A percentile compares a stretch with the other conserved stretches of the same genome.
Evolutionary conservation across 2,888 invertebrate species (phyloP).

Genomic region (Lycophotia porphyrea): DNA sequence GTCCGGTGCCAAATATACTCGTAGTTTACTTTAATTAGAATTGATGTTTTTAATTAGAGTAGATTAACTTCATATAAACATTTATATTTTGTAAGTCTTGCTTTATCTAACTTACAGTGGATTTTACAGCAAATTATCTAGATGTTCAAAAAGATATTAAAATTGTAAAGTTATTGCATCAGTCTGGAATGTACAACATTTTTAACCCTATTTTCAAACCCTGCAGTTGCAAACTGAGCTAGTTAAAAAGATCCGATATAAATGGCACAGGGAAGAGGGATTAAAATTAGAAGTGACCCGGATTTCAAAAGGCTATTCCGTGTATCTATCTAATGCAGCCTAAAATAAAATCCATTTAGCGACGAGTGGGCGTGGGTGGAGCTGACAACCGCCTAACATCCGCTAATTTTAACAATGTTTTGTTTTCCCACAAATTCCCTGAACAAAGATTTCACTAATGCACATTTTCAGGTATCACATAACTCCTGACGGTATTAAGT

Average conservation of each 20-base stretch:
- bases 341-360: constrained; percentile 78
- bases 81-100: constrained; percentile 5
- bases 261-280: constrained; percentile 67
- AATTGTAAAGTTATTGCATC: constrained; percentile 5
- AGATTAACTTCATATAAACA: not conserved
- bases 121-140: not conserved
- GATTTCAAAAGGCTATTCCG: constrained; percentile 71
- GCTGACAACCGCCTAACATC: constrained; percentile 68
- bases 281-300: constrained; percentile 76
- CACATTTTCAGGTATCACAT: constrained; percentile 34
- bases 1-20: constrained; percentile 22
- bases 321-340: constrained; percentile 71
- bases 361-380: constrained; percentile 65
- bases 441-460: constrained; percentile 58
- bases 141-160: constrained; percentile 19
- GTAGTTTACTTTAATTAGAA: constrained; percentile 13
- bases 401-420: constrained; percentile 70
- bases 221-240: constrained; percentile 37
- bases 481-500: not conserved
- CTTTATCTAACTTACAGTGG: not conserved
- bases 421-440: constrained; percentile 64
- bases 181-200: constrained; percentile 4
- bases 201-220: constrained; percentile 17
- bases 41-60: constrained; percentile 8
- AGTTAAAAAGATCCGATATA: constrained; percentile 71